Evolutionary conservation across 2,113 vertebrate genomes (phyloP).

Genomic region (Elephantulus edwardii): DNA sequence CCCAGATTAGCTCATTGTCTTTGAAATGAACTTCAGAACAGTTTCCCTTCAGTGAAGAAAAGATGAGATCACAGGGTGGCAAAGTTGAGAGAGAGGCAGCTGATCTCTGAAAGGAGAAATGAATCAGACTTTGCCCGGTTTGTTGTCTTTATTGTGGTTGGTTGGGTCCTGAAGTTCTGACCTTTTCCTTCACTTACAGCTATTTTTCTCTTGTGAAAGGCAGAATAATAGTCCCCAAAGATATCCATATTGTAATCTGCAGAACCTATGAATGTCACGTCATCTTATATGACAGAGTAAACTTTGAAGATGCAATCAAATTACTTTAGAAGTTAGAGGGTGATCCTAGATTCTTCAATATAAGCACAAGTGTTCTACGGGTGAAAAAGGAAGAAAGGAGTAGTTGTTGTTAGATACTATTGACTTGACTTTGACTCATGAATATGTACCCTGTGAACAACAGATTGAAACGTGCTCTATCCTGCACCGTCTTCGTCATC

Average conservation of each 20-base stretch:
- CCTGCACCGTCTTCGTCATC: too few relatives aligned
- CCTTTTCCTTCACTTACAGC: background rate
- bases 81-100: background rate
- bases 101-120: background rate
- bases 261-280: background rate
- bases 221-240: background rate
- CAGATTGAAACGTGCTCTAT: too few relatives aligned
- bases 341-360: background rate
- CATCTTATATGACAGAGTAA: background rate
- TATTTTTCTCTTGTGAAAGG: background rate
- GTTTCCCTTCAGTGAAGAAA: background rate
- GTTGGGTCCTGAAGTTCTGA: background rate
- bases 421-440: too few relatives aligned
- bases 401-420: too few relatives aligned
- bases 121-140: background rate
- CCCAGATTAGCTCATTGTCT: conserved; percentile 65
- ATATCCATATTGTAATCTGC: background rate
- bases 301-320: background rate
- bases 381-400: background rate
- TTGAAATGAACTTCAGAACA: conserved; percentile 50
- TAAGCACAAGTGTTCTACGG: background rate
- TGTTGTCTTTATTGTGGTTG: background rate
- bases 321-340: background rate
- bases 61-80: conserved; percentile 1
- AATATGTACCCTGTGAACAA: too few relatives aligned